Percentiles rank a stretch among this genome's conserved stretches.
These are phyloP conservation scores for Herminia tarsipennalis DNA, from an alignment of 2,888 invertebrate genomes.

Conservation along the genomic window DNA sequence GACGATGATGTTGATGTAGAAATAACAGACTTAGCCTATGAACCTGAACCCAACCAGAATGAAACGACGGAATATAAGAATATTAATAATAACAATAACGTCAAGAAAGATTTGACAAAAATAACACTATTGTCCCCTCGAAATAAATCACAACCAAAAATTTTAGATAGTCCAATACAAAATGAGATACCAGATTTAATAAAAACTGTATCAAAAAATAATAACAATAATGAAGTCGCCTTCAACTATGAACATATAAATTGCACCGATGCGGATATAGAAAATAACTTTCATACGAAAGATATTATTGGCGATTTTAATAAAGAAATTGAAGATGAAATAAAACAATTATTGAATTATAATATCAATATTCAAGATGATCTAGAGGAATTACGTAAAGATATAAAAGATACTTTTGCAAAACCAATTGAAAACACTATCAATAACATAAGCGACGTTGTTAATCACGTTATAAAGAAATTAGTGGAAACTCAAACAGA, in stretches of 20 bases:
- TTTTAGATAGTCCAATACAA: conserved; percentile 53
- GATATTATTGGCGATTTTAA: conserved; percentile 86
- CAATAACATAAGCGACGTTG: conserved; percentile 82
- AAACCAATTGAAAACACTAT: conserved; percentile 82
- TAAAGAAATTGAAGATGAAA: conserved; percentile 86
- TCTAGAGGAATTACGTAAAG: conserved; percentile 77
- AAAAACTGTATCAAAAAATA: conserved; percentile 73
- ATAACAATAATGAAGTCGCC: conserved; percentile 63
- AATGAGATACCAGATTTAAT: conserved; percentile 77
- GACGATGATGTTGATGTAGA: conserved; percentile 80
- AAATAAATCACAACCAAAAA: conserved; percentile 43
- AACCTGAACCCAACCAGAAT: conserved; percentile 56
- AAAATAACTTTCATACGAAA: conserved; percentile 77
- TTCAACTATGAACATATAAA: conserved; percentile 60
- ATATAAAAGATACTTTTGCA: conserved; percentile 79
- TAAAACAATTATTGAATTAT: conserved; percentile 79
- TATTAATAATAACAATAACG: conserved; percentile 76
- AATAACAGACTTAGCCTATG: conserved; percentile 63
- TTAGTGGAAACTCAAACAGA: conserved; percentile 74
- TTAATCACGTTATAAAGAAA: conserved; percentile 81
- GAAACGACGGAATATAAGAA: conserved; percentile 54
- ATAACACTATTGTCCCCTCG: conserved; percentile 38
- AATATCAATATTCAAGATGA: conserved; percentile 80
- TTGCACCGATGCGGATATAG: conserved; percentile 74
- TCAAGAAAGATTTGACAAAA: conserved; percentile 43